A percentile compares a stretch with the other conserved stretches of the same genome.
Evolutionary conservation across 1,140 invertebrate species (phyloP).

Genomic region (Lepidurus arcticus): DNA sequence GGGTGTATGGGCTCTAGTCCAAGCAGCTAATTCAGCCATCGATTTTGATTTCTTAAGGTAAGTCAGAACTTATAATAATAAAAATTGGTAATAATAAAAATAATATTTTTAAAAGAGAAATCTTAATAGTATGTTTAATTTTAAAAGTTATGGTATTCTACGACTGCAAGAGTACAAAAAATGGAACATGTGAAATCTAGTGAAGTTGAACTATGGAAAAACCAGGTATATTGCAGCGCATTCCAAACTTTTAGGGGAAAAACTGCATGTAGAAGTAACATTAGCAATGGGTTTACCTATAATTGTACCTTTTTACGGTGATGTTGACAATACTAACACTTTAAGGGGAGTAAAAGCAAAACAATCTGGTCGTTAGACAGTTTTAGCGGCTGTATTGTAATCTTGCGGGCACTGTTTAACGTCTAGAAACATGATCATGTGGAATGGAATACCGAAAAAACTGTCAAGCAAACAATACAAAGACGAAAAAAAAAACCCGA

Average conservation of each 20-base stretch:
- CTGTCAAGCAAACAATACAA: slow-evolving; percentile 6
- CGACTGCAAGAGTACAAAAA: slow-evolving; percentile 14
- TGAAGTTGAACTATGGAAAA: neutral
- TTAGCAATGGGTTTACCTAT: neutral
- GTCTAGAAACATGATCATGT: slow-evolving; percentile 22
- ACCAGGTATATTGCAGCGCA: neutral
- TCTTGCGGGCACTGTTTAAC: neutral
- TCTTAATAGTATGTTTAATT: neutral
- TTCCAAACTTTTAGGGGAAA: neutral
- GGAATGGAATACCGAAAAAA: neutral
- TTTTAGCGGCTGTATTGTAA: slow-evolving; percentile 5
- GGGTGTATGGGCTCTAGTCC: slow-evolving; percentile 84
- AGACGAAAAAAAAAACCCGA: slow-evolving; percentile 1
- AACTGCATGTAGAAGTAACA: neutral
- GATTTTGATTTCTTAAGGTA: slow-evolving; percentile 84
- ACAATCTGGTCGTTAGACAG: neutral
- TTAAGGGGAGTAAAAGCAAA: neutral
- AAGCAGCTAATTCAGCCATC: slow-evolving; percentile 78
- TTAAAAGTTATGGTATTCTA: slow-evolving; percentile 4
- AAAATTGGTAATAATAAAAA: neutral
- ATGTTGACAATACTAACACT: neutral
- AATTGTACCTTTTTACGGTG: neutral
- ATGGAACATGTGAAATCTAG: neutral
- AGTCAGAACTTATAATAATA: too few relatives aligned
- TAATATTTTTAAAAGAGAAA: neutral